Evolutionary conservation across 2,797 vertebrate species (phyloP), one percentile per base, ranked within the genome.

Genomic region (Coracias cyanogaster): DNA sequence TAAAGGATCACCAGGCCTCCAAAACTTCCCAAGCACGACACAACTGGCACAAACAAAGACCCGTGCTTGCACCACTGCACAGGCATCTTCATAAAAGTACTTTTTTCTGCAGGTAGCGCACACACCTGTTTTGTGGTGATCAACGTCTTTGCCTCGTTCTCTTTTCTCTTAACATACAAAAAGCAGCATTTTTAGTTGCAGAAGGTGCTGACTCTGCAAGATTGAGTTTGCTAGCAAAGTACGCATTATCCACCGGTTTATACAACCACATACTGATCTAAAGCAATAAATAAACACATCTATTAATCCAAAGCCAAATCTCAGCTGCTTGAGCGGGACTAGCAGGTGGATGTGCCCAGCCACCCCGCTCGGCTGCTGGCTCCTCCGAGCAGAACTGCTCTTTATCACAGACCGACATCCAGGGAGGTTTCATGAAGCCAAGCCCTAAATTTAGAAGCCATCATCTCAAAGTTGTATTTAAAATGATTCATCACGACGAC

Each of bases 381-480:
- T 91, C 79, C 79, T 45, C 43, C 8, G 0, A 48, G 79, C 54
- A 90, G 73, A 86, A 60, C 3, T 35, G 28, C 19, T 93, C 86
- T 43, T 60, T 29, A 43, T 61, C 82, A 28, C 1, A 33, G 8
- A 45, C 43, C 31, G 81, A 69, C 74, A 20, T 49, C n/a, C 82
- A 45, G 46, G 51, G 46, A 86, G 86, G 60, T 37, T 80, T 81
- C 64, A 9, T 8, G 51, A 92, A 80, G 82, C 77, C 82, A 74
- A 86, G 60, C 73, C 66, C 84, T 81, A 89, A 79, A 79, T 84
- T 84, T 89, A 84, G 89, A 72, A 96, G 43, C 62, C 54, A 74
- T 51, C 88, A 31, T 52, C 74, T 82, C 84, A 35, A 73, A 87
- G 82, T 19, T 54, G 84, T 46, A 51, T 0, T 2, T 73, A 74